phyloP scores from a whole-genome alignment of 1,140 invertebrate genomes.

The Pissodes strobi region DNA sequence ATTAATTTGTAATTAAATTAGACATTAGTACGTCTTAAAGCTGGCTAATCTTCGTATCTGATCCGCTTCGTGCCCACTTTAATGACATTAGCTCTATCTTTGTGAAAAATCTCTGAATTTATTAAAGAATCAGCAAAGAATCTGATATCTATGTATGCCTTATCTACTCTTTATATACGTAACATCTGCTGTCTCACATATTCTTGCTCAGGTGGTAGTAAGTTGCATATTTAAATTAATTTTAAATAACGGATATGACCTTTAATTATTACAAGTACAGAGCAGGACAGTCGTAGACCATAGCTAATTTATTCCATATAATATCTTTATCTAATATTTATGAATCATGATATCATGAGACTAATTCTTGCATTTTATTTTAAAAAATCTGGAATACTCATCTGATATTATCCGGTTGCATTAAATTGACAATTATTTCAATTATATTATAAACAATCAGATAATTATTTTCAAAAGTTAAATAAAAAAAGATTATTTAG shows the following conservation, averaged over 20 bases:
- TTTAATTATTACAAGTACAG: constrained; percentile 41
- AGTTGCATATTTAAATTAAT: constrained; percentile 47
- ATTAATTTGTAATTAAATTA: constrained; percentile 50
- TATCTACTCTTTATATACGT: constrained; percentile 39
- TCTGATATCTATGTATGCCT: constrained; percentile 40
- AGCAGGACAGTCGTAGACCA: constrained; percentile 21
- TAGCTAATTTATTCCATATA: constrained; percentile 31
- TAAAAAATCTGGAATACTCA: too few relatives aligned
- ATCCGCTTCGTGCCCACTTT: constrained; percentile 52
- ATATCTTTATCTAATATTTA: not conserved
- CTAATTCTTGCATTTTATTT: too few relatives aligned
- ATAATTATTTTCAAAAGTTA: too few relatives aligned
- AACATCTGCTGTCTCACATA: constrained; percentile 35
- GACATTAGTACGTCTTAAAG: constrained; percentile 50
- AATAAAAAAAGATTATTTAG: too few relatives aligned
- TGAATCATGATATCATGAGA: not conserved
- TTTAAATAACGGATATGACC: constrained; percentile 47
- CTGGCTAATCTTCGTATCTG: constrained; percentile 53
- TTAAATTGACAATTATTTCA: too few relatives aligned
- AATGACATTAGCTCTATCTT: constrained; percentile 49
- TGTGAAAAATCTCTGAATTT: constrained; percentile 52
- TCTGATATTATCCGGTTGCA: too few relatives aligned
- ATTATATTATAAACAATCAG: too few relatives aligned
- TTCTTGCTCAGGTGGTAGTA: constrained; percentile 3
- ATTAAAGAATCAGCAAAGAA: constrained; percentile 50